Conservation (phyloP, 2,113 vertebrate genomes). For the Lepidothrix coronata region DNA sequence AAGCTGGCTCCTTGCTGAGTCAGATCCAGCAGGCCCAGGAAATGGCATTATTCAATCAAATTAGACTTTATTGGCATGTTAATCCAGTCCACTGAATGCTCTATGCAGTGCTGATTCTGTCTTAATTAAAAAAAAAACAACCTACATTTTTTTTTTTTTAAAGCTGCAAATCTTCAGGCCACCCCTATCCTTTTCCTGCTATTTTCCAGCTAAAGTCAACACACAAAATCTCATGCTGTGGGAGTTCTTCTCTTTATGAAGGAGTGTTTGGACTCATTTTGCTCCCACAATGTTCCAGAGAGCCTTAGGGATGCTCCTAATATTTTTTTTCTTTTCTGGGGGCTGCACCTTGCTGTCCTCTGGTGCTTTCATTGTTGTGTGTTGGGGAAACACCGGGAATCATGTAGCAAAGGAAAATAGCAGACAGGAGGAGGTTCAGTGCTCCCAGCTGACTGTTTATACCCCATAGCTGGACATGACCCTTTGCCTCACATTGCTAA, state of each 20-base stretch:
- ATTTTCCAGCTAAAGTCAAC: not conserved
- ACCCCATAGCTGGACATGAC: not conserved
- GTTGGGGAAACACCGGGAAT: not conserved
- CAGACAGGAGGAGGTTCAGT: not conserved
- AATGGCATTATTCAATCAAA: conserved; percentile 28
- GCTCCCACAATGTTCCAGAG: not conserved
- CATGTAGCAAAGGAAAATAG: not conserved
- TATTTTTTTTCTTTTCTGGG: not conserved
- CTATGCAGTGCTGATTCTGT: not conserved
- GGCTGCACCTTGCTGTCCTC: not conserved
- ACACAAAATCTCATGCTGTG: rapidly evolving
- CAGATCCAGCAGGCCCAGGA: conserved; percentile 19
- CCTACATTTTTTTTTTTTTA: not conserved
- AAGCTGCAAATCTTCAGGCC: not conserved
- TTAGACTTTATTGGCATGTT: conserved; percentile 28
- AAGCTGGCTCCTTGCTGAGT: conserved; percentile 9
- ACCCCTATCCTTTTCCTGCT: not conserved
- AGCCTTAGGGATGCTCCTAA: not conserved
- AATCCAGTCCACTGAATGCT: not conserved
- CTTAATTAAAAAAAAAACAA: not conserved
- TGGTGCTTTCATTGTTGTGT: not conserved
- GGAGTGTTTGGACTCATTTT: not conserved
- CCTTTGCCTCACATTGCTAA: not conserved
- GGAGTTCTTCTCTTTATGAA: not conserved
- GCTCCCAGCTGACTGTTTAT: not conserved